Evolutionary conservation across 2,888 invertebrate genomes (phyloP).

Genomic region (Phania funesta): DNA sequence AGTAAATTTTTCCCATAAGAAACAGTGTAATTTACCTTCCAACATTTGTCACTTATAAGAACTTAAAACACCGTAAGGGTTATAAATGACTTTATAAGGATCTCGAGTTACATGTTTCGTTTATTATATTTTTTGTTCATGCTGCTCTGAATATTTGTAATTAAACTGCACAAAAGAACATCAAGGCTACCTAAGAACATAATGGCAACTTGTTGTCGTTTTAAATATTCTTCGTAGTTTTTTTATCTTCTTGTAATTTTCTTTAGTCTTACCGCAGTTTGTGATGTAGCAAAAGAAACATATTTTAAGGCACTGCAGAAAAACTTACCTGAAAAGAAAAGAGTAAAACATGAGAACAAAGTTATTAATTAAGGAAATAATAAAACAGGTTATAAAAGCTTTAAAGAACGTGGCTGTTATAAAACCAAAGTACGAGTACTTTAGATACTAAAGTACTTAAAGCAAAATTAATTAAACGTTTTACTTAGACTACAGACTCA

Average conservation of each 20-base stretch:
- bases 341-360: constrained; percentile 11
- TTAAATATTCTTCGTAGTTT: not conserved
- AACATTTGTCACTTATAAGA: constrained; percentile 28
- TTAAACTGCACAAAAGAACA: constrained; percentile 6
- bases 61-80: constrained; percentile 39
- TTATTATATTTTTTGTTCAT: constrained; percentile 11
- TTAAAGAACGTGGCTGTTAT: not conserved
- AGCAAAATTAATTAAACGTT: no score
- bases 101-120: constrained; percentile 28
- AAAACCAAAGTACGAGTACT: constrained; percentile 1
- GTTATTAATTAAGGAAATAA: constrained; percentile 65
- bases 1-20: no score
- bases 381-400: not conserved
- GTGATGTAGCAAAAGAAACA: constrained; percentile 8
- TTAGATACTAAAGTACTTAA: no score
- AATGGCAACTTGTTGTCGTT: constrained; percentile 42
- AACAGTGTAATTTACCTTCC: constrained; percentile 35
- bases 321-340: constrained; percentile 67
- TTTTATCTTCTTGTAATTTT: not conserved
- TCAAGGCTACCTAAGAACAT: constrained; percentile 26
- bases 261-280: not conserved
- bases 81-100: constrained; percentile 51
- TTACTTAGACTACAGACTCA: no score
- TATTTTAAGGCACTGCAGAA: not conserved
- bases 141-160: not conserved